Evolutionary conservation across 2,797 vertebrate species (phyloP), one percentile per base, ranked within the genome.

Genomic region (Esox lucius): DNA sequence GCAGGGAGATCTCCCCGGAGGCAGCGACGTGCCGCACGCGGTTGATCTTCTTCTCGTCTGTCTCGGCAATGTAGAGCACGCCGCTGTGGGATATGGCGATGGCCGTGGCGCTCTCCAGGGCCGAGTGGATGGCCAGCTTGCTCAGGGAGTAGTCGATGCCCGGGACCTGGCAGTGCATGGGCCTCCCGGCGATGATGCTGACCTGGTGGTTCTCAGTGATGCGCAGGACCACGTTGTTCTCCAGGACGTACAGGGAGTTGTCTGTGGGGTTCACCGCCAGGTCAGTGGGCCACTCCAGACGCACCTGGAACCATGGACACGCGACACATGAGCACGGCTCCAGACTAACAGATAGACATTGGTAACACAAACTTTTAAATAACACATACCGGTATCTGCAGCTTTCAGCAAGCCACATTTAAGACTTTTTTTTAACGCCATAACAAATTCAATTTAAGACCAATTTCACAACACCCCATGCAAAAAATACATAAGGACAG

Each of bases 111-210:
- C 95, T 95, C 85, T 96, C 95, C 81, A 96, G 91, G 13, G 95
- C 95, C 0, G 95, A 95, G 91, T 96, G 95, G 85, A 96, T 96
- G 88, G 96, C 96, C 77, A 96, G 93, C 79, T 94, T 95, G 93
- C 95, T 96, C 86, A 96, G 94, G 0, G 95, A 96, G 89, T 96
- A 96, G 91, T 96, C 95, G 78, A 96, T 96, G 86, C 95, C 95
- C 3, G 95, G 95, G 69, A 96, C 95, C 90, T 96, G 95, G 88
- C 96, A 96, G 89, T 96, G 96, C 95, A 96, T 96, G 83, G 95
- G 95, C 81, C 96, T 93, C 16, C 96, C 96, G 4, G 95, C 96
- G 65, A 96, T 95, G 86, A 96, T 95, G 94, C 95, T 96, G 85
- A 71, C 70, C 70, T 71, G 51, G 48, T 95, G 95, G 79, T 96